These are phyloP conservation scores for Spodoptera litura DNA, from an alignment of 1,140 invertebrate genomes.

Conservation along the genomic window DNA sequence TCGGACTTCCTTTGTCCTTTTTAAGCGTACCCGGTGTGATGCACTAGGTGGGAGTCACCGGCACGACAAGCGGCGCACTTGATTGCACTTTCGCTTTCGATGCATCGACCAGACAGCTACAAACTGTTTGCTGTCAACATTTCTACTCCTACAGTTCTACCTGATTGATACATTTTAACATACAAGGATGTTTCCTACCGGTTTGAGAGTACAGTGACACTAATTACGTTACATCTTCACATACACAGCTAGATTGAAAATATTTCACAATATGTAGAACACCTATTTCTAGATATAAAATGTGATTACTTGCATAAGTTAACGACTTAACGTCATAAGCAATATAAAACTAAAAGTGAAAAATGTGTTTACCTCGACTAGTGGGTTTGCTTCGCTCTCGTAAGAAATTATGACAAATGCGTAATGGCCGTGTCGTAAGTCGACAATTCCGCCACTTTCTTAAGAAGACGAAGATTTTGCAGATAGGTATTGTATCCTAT, in stretches of 20 bases:
- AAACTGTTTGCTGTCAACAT: slow-evolving; percentile 33
- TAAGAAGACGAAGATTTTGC: slow-evolving; percentile 66
- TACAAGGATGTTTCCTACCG: background rate
- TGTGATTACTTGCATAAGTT: slow-evolving; percentile 25
- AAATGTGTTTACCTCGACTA: slow-evolving; percentile 66
- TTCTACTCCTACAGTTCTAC: slow-evolving; percentile 27
- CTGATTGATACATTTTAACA: slow-evolving; percentile 9
- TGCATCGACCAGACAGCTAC: slow-evolving; percentile 30
- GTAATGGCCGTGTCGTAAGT: slow-evolving; percentile 78
- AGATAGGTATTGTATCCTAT: slow-evolving; percentile 66
- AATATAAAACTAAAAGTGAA: slow-evolving; percentile 44
- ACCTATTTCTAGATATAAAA: slow-evolving; percentile 14
- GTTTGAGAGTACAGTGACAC: background rate
- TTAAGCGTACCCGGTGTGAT: slow-evolving; percentile 38
- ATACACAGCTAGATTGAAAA: background rate
- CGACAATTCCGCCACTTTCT: slow-evolving; percentile 76
- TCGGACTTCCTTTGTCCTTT: slow-evolving; percentile 57
- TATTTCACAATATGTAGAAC: slow-evolving; percentile 9
- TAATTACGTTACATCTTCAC: background rate
- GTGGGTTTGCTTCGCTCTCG: slow-evolving; percentile 72
- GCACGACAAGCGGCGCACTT: slow-evolving; percentile 53
- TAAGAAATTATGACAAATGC: slow-evolving; percentile 78
- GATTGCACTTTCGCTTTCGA: slow-evolving; percentile 73
- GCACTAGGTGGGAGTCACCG: slow-evolving; percentile 43
- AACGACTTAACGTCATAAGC: slow-evolving; percentile 17